Conservation (phyloP, 53 echinoderm and acorn worm species). For the Glandiceps talaboti region DNA sequence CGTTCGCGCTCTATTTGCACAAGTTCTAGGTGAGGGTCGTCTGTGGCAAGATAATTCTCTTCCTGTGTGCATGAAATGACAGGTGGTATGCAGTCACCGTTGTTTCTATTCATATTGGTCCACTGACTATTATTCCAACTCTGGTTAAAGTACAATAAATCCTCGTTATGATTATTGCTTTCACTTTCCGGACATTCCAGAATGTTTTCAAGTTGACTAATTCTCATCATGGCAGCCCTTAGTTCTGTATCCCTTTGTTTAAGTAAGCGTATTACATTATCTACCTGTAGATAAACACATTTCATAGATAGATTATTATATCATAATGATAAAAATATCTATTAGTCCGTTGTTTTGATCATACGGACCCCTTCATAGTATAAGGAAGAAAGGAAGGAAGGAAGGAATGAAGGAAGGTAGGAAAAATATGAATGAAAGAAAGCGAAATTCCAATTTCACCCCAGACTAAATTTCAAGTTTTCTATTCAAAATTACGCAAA, state of each 20-base stretch:
- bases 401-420: too few relatives aligned
- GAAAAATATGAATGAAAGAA: too few relatives aligned
- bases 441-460: too few relatives aligned
- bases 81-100: neutral
- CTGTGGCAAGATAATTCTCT: too few relatives aligned
- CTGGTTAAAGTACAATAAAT: neutral
- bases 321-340: too few relatives aligned
- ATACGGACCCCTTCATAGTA: too few relatives aligned
- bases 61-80: too few relatives aligned
- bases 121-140: neutral
- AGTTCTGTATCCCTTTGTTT: slow-evolving; percentile 40
- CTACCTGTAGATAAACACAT: slow-evolving; percentile 25
- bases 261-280: slow-evolving; percentile 43
- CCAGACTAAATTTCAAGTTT: too few relatives aligned
- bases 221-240: slow-evolving; percentile 43
- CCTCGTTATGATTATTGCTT: neutral
- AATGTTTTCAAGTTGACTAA: slow-evolving; percentile 49
- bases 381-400: too few relatives aligned
- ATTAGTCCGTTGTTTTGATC: too few relatives aligned
- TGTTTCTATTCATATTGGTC: neutral
- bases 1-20: neutral
- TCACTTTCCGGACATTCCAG: neutral
- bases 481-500: too few relatives aligned
- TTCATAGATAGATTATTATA: too few relatives aligned
- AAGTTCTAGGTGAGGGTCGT: neutral